Percentiles rank a stretch among this genome's conserved stretches.
Conservation (phyloP, 1,140 invertebrate species). For the Caerostris extrusa region DNA sequence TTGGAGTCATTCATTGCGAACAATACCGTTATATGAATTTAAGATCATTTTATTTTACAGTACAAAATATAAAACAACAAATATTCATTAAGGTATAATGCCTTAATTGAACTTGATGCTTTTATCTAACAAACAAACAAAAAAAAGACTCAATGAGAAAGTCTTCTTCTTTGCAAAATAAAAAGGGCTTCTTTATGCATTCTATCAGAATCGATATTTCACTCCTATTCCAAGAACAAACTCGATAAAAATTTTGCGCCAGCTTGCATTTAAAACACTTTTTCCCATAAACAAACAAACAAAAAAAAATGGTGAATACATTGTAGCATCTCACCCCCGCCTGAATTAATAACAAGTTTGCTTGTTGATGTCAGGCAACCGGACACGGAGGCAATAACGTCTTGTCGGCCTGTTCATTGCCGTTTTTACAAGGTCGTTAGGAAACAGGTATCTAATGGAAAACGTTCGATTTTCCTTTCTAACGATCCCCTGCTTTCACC, state of each 20-base stretch:
- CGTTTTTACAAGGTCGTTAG: conserved; percentile 47
- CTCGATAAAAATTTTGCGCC: conserved; percentile 18
- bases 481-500: not conserved
- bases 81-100: no score
- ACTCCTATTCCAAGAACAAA: conserved; percentile 10
- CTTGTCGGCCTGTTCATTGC: conserved; percentile 33
- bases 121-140: no score
- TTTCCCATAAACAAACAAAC: not conserved
- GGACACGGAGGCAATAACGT: conserved; percentile 27
- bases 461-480: conserved; percentile 41
- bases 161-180: no score
- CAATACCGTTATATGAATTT: no score
- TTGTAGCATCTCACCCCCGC: not conserved
- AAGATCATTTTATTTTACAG: no score
- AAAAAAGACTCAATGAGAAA: no score
- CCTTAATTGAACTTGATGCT: no score
- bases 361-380: not conserved
- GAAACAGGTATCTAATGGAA: conserved; percentile 44
- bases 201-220: not conserved
- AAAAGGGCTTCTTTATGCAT: not conserved
- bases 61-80: no score
- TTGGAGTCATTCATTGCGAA: no score
- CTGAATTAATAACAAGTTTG: not conserved
- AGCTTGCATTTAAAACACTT: conserved; percentile 39
- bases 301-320: not conserved